Percentiles rank a stretch among this genome's conserved stretches.
These are phyloP conservation scores for Caenorhabditis angaria DNA, from an alignment of 2,888 invertebrate species.

Conservation along the genomic window DNA sequence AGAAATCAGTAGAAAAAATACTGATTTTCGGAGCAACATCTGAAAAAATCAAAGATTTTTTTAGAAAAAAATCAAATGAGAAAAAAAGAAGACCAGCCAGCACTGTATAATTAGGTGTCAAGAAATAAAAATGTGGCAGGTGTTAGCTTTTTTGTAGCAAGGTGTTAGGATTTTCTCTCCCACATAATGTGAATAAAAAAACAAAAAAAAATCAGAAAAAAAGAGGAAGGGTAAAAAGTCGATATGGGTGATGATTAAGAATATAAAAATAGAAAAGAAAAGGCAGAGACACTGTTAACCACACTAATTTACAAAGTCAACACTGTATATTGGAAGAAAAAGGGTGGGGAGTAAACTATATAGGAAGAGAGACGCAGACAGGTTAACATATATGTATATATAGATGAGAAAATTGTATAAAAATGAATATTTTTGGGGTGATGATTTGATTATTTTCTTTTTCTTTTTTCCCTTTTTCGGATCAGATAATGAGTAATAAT, in stretches of 20 bases:
- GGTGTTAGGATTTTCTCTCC: too few species aligned
- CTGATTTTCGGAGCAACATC: slow-evolving; percentile 38
- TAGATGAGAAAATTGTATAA: too few species aligned
- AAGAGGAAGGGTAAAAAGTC: not conserved
- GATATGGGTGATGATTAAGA: not conserved
- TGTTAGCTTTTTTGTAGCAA: not conserved
- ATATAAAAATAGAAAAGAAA: too few species aligned
- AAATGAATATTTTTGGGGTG: not conserved
- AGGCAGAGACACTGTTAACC: slow-evolving; percentile 1
- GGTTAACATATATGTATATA: not conserved
- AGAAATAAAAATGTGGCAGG: not conserved
- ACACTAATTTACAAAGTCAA: slow-evolving; percentile 2
- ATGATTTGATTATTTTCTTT: not conserved
- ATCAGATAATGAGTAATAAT: too few species aligned
- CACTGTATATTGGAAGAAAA: not conserved
- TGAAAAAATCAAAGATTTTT: not conserved
- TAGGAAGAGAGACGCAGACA: not conserved
- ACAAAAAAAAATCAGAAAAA: not conserved
- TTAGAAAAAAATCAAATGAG: not conserved
- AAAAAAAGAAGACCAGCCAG: not conserved
- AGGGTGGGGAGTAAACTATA: not conserved
- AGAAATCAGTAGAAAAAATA: slow-evolving; percentile 28
- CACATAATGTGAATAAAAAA: not conserved
- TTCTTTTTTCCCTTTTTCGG: too few species aligned
- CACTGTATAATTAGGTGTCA: slow-evolving; percentile 6